phyloP scores from a whole-genome alignment of 1,140 invertebrate genomes.

The Zaprionus africanus region DNA sequence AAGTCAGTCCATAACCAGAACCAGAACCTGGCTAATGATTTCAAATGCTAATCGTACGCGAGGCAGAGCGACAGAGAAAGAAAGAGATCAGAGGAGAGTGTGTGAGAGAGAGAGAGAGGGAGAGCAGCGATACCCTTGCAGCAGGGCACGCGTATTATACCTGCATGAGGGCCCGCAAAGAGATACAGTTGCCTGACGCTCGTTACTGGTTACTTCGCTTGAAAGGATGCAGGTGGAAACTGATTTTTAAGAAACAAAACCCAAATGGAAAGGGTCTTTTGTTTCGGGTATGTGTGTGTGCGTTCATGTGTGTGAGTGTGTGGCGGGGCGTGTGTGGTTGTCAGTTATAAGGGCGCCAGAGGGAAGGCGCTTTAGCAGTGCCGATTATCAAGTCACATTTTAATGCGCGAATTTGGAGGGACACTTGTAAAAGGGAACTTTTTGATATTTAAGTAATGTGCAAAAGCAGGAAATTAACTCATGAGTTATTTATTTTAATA shows the following conservation, averaged over 20 bases:
- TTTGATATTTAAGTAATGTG: neutral
- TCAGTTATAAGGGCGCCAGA: conserved; percentile 54
- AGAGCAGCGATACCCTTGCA: neutral
- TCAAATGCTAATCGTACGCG: conserved; percentile 75
- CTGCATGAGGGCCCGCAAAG: conserved; percentile 48
- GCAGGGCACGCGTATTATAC: conserved; percentile 70
- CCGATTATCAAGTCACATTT: neutral
- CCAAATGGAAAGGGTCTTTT: conserved; percentile 42
- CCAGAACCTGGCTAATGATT: conserved; percentile 67
- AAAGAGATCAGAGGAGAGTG: no score
- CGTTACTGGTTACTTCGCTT: conserved; percentile 34
- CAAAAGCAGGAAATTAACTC: neutral
- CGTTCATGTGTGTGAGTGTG: neutral
- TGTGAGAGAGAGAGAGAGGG: conserved; percentile 7
- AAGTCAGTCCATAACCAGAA: conserved; percentile 30
- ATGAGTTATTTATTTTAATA: no score
- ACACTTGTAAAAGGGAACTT: neutral
- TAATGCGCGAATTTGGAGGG: neutral
- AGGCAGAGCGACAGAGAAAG: conserved; percentile 22
- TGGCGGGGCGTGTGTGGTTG: conserved; percentile 50
- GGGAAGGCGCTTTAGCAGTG: conserved; percentile 1
- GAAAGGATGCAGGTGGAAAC: conserved; percentile 82
- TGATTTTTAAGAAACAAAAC: conserved; percentile 56
- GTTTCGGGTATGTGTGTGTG: conserved; percentile 12
- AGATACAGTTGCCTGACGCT: conserved; percentile 63